phyloP scores from a whole-genome alignment of 2,888 invertebrate genomes.

The Galeopsomyia nigrocyanea region DNA sequence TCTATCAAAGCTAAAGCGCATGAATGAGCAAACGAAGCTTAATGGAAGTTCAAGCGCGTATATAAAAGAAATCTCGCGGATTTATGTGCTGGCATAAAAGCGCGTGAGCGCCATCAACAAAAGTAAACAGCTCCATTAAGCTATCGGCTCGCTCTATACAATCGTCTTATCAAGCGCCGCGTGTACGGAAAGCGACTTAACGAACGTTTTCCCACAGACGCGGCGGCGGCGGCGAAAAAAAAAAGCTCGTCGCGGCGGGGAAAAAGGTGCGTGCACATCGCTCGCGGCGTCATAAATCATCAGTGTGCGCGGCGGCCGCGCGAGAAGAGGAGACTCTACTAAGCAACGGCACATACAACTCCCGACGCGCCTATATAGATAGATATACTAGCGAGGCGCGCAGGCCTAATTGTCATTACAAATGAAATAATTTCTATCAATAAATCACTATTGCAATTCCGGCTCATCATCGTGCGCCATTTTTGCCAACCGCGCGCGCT shows the following conservation, averaged over 20 bases:
- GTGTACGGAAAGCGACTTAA: neutral
- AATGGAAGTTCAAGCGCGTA: no score
- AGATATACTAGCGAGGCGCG: neutral
- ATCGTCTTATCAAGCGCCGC: conserved; percentile 13
- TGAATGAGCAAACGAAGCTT: no score
- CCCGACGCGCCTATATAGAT: conserved; percentile 18
- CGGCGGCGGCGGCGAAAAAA: neutral
- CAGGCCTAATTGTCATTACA: conserved; percentile 42
- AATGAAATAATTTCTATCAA: conserved; percentile 45
- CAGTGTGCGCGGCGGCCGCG: neutral
- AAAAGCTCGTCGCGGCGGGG: neutral
- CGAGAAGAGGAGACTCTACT: neutral
- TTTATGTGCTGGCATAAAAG: no score
- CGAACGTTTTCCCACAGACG: conserved; percentile 32
- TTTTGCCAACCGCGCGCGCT: conserved; percentile 6
- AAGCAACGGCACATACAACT: neutral
- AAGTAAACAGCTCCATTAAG: no score
- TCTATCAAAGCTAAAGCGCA: no score
- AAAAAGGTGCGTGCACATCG: conserved; percentile 10
- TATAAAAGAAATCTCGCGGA: no score
- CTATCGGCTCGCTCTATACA: neutral
- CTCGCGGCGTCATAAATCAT: conserved; percentile 37
- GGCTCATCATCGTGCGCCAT: conserved; percentile 18
- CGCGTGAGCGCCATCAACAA: no score
- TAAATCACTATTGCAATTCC: conserved; percentile 43